Percentiles rank a stretch among this genome's conserved stretches.
These are phyloP conservation scores for Arrhamphus sclerolepis DNA, from an alignment of 2,797 vertebrate species.

Conservation along the genomic window DNA sequence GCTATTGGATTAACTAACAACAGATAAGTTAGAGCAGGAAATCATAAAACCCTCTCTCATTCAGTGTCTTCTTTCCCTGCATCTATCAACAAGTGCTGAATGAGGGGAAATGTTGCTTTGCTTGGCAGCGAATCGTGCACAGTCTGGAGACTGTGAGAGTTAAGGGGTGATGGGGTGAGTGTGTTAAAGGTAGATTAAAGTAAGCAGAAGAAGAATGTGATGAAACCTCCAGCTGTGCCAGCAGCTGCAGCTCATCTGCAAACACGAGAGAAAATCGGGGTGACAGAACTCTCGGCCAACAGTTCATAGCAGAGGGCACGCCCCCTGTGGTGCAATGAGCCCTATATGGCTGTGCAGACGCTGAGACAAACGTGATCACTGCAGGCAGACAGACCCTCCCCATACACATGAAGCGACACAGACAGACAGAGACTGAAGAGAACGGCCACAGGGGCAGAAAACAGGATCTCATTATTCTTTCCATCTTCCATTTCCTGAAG, in stretches of 20 bases:
- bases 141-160: slow-evolving; percentile 34
- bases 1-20: slow-evolving; percentile 10
- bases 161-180: slow-evolving; percentile 38
- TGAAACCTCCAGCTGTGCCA: slow-evolving; percentile 76
- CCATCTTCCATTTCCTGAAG: slow-evolving; percentile 4
- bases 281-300: slow-evolving; percentile 35
- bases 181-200: slow-evolving; percentile 68
- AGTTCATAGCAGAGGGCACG: slow-evolving; percentile 30
- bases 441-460: slow-evolving; percentile 21
- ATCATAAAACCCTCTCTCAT: slow-evolving; percentile 28
- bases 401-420: not conserved
- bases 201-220: slow-evolving; percentile 42
- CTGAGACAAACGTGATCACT: slow-evolving; percentile 40
- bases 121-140: slow-evolving; percentile 35
- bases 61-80: slow-evolving; percentile 12
- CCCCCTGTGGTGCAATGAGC: slow-evolving; percentile 40
- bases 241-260: slow-evolving; percentile 63
- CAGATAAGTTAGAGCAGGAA: slow-evolving; percentile 30
- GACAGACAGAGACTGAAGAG: slow-evolving; percentile 3
- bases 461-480: slow-evolving; percentile 1
- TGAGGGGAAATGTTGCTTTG: slow-evolving; percentile 41
- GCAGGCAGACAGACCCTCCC: slow-evolving; percentile 30
- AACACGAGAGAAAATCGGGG: slow-evolving; percentile 42
- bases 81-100: slow-evolving; percentile 17
- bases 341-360: slow-evolving; percentile 51